Evolutionary conservation across 2,113 vertebrate species (phyloP).

Genomic region (Oriolus oriolus): DNA sequence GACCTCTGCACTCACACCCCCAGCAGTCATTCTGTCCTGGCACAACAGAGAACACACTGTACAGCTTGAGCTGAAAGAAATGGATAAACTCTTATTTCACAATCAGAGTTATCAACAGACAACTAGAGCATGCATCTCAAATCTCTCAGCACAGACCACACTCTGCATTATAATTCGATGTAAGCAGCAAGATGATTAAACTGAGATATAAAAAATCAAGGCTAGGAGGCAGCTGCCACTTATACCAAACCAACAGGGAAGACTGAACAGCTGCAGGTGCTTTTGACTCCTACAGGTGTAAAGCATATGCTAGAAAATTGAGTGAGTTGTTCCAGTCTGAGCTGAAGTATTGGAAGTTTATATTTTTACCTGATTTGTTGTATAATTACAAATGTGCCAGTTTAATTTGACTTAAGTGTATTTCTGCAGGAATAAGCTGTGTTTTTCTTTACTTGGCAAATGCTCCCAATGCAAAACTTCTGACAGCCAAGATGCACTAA

Average conservation of each 20-base stretch:
- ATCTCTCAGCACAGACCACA: neutral
- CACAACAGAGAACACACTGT: rapidly evolving
- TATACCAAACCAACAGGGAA: neutral
- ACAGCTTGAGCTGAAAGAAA: neutral
- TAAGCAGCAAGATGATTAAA: neutral
- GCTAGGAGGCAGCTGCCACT: neutral
- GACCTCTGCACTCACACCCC: neutral
- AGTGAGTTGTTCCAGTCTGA: neutral
- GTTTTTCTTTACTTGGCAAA: neutral
- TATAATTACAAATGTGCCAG: neutral
- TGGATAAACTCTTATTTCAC: neutral
- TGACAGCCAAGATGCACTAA: neutral
- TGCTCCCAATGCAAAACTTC: neutral
- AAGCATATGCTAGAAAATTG: neutral
- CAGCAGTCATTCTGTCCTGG: neutral
- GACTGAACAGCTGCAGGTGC: neutral
- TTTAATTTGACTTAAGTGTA: neutral
- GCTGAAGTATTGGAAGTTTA: neutral
- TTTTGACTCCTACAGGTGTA: neutral
- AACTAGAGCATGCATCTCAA: neutral
- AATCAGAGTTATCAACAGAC: neutral
- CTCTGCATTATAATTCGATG: neutral
- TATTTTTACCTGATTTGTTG: neutral
- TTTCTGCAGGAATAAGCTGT: neutral
- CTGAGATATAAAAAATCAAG: neutral